A percentile compares a stretch with the other conserved stretches of the same genome.
Conservation (phyloP, 2,888 invertebrate species). For the Electrophaes corylata region DNA sequence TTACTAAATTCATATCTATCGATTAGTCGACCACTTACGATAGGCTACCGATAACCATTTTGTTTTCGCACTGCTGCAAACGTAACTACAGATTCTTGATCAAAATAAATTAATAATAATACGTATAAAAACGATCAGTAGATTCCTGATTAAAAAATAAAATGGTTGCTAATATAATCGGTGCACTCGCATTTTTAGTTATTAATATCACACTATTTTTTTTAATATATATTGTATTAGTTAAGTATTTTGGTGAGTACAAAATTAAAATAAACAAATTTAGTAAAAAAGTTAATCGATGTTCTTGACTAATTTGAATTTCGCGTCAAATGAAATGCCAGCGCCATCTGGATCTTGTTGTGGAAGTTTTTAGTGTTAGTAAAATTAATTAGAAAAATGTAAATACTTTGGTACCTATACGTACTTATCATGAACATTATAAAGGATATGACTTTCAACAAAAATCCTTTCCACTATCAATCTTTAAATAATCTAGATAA, state of each 20-base stretch:
- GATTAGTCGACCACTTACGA: neutral
- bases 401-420: neutral
- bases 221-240: slow-evolving; percentile 59
- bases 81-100: slow-evolving; percentile 6
- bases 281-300: no score
- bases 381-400: neutral
- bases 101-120: slow-evolving; percentile 21
- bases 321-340: neutral
- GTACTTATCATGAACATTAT: slow-evolving; percentile 3
- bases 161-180: slow-evolving; percentile 51
- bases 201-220: slow-evolving; percentile 62
- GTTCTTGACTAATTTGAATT: neutral
- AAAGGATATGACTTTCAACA: neutral
- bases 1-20: slow-evolving; percentile 20
- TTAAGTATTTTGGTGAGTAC: slow-evolving; percentile 66
- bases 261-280: neutral
- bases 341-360: neutral
- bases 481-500: slow-evolving; percentile 14
- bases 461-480: slow-evolving; percentile 13
- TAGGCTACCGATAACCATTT: slow-evolving; percentile 5
- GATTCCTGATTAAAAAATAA: slow-evolving; percentile 21
- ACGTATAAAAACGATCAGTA: no score
- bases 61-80: slow-evolving; percentile 2
- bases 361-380: neutral
- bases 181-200: slow-evolving; percentile 57